phyloP scores from a whole-genome alignment of 2,888 invertebrate species.

The Drosophila basisetae region DNA sequence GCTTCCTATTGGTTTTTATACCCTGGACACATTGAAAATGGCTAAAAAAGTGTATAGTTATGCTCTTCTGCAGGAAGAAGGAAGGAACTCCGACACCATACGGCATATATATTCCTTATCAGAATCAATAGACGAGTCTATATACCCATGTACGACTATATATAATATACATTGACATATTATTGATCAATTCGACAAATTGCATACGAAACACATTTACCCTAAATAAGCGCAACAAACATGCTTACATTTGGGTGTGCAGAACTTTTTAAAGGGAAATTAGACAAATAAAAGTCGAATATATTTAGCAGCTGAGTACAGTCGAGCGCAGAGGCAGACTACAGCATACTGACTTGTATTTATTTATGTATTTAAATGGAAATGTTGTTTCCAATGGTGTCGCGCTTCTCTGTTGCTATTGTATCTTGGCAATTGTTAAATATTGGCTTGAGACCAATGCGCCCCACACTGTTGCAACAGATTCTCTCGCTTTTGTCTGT shows the following conservation, averaged over 20 bases:
- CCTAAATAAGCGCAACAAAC: background rate
- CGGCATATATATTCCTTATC: too few species aligned
- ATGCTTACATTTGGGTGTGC: background rate
- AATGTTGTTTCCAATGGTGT: slow-evolving; percentile 4
- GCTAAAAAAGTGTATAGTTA: background rate
- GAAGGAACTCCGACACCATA: background rate
- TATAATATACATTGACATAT: too few species aligned
- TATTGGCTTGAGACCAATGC: slow-evolving; percentile 44
- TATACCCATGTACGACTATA: too few species aligned
- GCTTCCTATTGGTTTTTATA: background rate
- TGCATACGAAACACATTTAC: background rate
- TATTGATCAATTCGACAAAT: too few species aligned
- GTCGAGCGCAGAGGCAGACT: background rate
- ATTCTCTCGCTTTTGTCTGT: background rate
- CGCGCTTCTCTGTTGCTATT: background rate
- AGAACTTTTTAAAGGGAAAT: background rate
- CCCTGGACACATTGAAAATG: background rate
- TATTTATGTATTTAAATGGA: slow-evolving; percentile 24
- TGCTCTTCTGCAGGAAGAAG: background rate
- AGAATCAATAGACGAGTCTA: too few species aligned
- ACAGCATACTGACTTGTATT: background rate
- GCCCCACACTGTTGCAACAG: slow-evolving; percentile 40
- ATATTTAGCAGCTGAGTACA: background rate
- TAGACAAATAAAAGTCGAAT: background rate
- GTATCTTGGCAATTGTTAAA: slow-evolving; percentile 32